Percentiles rank a stretch among this genome's conserved stretches.
phyloP scores from a whole-genome alignment of 2,797 vertebrate species.

The Phataginus tricuspis region DNA sequence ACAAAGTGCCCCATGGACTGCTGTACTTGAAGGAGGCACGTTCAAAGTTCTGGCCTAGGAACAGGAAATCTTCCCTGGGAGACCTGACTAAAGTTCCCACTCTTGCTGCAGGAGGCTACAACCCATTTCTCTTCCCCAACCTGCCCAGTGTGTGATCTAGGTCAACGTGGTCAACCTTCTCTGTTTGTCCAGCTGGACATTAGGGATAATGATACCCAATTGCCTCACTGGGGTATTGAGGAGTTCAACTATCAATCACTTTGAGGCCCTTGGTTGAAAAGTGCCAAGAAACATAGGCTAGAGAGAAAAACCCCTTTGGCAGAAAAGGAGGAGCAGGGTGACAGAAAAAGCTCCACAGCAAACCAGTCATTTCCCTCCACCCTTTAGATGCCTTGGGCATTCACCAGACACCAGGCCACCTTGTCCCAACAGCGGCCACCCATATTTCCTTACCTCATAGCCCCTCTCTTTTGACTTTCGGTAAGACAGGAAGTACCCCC shows the following conservation, averaged over 20 bases:
- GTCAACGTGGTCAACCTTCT: not conserved
- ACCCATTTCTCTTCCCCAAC: constrained; percentile 14
- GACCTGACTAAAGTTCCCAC: not conserved
- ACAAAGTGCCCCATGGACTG: not conserved
- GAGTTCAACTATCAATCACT: constrained; percentile 30
- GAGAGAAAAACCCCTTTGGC: not conserved
- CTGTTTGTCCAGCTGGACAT: constrained; percentile 69
- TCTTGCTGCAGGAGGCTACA: not conserved
- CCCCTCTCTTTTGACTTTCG: not conserved
- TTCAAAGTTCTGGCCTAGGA: not conserved
- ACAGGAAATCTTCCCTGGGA: not conserved
- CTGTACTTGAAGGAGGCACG: not conserved
- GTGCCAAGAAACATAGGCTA: not conserved
- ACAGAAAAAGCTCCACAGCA: not conserved
- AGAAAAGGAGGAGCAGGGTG: not conserved
- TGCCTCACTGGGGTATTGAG: not conserved
- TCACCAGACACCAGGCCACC: not conserved
- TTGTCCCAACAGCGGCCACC: not conserved
- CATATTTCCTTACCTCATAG: not conserved
- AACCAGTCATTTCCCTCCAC: not conserved
- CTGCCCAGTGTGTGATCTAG: not conserved
- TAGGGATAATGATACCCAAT: not conserved
- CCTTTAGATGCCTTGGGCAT: not conserved
- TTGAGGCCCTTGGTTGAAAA: not conserved
- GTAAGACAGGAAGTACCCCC: not conserved